Evolutionary conservation across 1,140 invertebrate species (phyloP), one percentile per base, ranked within the genome.

Genomic region (Metopolophium dirhodum): DNA sequence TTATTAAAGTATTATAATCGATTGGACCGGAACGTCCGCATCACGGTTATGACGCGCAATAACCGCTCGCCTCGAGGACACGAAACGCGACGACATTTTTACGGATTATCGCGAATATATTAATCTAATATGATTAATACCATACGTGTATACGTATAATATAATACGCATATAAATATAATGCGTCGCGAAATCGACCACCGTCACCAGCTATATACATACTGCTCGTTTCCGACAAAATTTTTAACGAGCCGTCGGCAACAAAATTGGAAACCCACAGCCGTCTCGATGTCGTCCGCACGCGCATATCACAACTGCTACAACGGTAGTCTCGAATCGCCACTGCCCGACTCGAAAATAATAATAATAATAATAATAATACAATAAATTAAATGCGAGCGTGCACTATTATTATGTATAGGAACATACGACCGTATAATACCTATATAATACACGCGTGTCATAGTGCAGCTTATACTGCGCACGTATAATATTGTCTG

Each of bases 1-100:
- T 87, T 47, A 49, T 86, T 86, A 45, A 86, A 86, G 26, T 85
- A 85, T 85, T 45, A 85, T 85, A 85, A 85, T 85, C 83, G 83
- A 41, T 85, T 85, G 83, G 41, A 85, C 23, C 83, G 83, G 37
- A 85, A 85, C 37, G 83, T 85, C 83, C 41, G 23, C 9, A 51
- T 51, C 49, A 45, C 23, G 26, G 22, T 85, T 37, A 83, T 41
- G n/a, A n/a, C 35, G n/a, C 35, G 22, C 41, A 26, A 85, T 41
- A 47, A 47, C 9, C 41, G 18, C 14, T 49, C 45, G 26, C 18
- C 11, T n/a, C 23, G 26, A 47, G 30, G 85, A 45, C 45, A 87
- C 45, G 7, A 47, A 86, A 87, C 9, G 9, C 83, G 83, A 45
- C 23, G 85, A 87, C n/a, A 23, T 89, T 54, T 35, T 89, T 37